A percentile compares a stretch with the other conserved stretches of the same genome.
Conservation (phyloP, 2,888 invertebrate species). For the Pristionchus arcanus region DNA sequence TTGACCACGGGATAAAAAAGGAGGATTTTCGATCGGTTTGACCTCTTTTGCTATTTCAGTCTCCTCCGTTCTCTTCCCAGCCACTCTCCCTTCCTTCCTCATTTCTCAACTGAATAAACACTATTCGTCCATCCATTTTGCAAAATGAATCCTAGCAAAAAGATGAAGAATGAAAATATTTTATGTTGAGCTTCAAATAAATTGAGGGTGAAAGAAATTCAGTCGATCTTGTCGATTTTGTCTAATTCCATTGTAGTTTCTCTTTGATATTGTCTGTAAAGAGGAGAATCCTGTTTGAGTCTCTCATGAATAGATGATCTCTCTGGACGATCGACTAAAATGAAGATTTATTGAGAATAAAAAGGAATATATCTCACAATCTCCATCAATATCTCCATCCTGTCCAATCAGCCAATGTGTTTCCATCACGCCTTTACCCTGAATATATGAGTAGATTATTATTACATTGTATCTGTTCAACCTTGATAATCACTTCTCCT, state of each 20-base stretch:
- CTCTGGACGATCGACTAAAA: not conserved
- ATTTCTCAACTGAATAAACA: not conserved
- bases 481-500: constrained; percentile 71
- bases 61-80: not conserved
- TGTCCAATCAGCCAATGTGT: constrained; percentile 67
- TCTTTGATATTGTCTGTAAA: constrained; percentile 45
- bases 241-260: not conserved
- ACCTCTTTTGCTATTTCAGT: not conserved
- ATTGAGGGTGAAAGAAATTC: not conserved
- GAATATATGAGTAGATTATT: constrained; percentile 49
- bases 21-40: not conserved
- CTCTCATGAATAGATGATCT: not conserved
- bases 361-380: not conserved
- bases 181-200: not conserved
- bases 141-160: not conserved
- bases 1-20: not conserved
- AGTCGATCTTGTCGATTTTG: not conserved
- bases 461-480: not conserved
- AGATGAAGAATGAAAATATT: not conserved
- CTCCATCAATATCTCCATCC: not conserved
- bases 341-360: not conserved
- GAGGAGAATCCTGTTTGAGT: constrained; percentile 5
- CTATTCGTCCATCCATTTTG: not conserved
- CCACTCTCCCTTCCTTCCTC: not conserved
- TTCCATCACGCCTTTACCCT: constrained; percentile 73